Percentiles rank a stretch among this genome's conserved stretches.
phyloP scores from a whole-genome alignment of 2,797 vertebrate genomes.

The Kryptopterus vitreolus region DNA sequence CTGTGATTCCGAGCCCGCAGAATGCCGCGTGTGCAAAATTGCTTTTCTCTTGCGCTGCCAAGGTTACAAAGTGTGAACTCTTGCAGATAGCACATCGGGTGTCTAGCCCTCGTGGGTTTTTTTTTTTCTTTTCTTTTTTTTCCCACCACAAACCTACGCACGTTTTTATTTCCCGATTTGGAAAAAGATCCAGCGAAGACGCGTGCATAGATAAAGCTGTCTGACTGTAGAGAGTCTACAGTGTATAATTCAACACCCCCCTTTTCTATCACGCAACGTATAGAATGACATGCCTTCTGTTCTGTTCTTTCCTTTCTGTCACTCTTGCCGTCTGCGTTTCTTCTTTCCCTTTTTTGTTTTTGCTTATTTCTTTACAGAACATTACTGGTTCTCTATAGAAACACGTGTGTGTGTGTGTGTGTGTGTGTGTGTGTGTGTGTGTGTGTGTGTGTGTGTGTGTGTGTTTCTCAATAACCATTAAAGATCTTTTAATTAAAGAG shows the following conservation, averaged over 20 bases:
- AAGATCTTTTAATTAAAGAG: conserved; percentile 69
- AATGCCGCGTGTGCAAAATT: conserved; percentile 30
- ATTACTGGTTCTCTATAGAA: not conserved
- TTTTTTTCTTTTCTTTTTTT: not conserved
- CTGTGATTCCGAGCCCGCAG: conserved; percentile 31
- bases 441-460: conserved; percentile 33
- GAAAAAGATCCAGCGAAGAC: not conserved
- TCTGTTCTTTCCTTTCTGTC: not conserved
- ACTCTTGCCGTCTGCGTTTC: not conserved
- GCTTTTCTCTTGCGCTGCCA: conserved; percentile 14
- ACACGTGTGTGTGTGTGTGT: not conserved
- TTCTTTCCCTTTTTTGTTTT: not conserved
- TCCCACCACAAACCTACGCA: not conserved
- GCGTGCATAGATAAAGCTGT: not conserved
- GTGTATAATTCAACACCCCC: not conserved
- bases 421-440: conserved; percentile 13
- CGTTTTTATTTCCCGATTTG: not conserved
- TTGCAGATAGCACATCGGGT: conserved; percentile 5
- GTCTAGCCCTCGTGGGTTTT: conserved; percentile 1
- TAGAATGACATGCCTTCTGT: not conserved
- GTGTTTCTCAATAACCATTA: conserved; percentile 52
- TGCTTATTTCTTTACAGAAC: not conserved
- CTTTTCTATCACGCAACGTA: not conserved
- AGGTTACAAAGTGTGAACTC: not conserved
- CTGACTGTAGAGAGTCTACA: not conserved